Evolutionary conservation across 2,113 vertebrate species (phyloP), one percentile per base, ranked within the genome.

Genomic region (Oostethus manadensis): DNA sequence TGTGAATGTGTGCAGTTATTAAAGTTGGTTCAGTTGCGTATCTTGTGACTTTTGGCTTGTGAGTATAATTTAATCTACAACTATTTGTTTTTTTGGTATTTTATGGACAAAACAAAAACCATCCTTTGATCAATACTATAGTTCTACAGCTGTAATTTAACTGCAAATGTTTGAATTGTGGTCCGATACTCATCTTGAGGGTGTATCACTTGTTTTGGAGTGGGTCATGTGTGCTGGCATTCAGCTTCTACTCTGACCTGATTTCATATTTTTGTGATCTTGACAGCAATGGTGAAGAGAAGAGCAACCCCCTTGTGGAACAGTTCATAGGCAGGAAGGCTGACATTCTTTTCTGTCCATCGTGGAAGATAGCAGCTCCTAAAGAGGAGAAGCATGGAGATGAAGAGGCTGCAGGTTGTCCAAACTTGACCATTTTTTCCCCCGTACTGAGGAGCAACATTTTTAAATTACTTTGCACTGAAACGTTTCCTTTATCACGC

Each of bases 321-420:
- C 94, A 95, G 50, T 97, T 98, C 63, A 94, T 99, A 50, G 92
- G 95, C 42, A 93, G 93, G 66, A 99, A 98, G 64, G 96, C 97
- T 0, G 97, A 98, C 70, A 89, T 99, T 13, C 89, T 99, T 0
- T 99, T 99, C 71, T 89, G 90, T 2, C 87, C 92, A 22, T 79
- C 92, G 1, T 99, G 95, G 96, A 94, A 91, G 17, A 90, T 93
- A 0, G 79, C 84, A 54, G 69, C 62, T 56, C 85, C 50, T 10
- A 61, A 62, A 35, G 71, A 76, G n/a, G 80, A 47, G 48, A 82
- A 87, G 43, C 68, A 84, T 0, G 90, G 91, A 33, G 87, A 90
- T 16, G 94, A 95, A 26, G 92, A 93, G 1, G 77, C 81, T 13
- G 88, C 92, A 87, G 94, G 96, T 98, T 26, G 29, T 42, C 66